Evolutionary conservation across 2,888 invertebrate genomes (phyloP).

Genomic region (Caenorhabditis zanzibari): DNA sequence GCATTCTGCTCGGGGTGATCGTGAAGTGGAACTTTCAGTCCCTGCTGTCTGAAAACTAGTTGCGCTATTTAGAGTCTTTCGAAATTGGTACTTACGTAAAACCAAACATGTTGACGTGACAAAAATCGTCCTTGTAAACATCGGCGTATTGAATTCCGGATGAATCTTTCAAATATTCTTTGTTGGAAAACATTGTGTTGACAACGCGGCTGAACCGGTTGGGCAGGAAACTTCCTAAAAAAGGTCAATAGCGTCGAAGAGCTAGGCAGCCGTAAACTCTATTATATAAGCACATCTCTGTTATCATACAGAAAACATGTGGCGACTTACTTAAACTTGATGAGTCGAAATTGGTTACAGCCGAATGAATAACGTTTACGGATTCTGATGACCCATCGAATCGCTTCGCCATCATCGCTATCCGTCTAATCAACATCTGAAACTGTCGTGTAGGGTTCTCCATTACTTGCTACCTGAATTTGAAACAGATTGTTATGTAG

Average conservation of each 20-base stretch:
- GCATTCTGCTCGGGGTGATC: slow-evolving; percentile 77
- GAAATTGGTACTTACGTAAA: slow-evolving; percentile 34
- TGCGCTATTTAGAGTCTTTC: too few relatives aligned
- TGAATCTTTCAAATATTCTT: too few relatives aligned
- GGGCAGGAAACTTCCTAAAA: slow-evolving; percentile 27
- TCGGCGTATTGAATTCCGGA: slow-evolving; percentile 48
- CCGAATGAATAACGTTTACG: neutral
- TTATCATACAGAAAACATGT: too few relatives aligned
- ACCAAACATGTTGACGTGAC: slow-evolving; percentile 53
- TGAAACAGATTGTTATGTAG: neutral
- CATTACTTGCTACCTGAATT: neutral
- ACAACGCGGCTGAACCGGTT: slow-evolving; percentile 4
- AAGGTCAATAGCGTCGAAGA: too few relatives aligned
- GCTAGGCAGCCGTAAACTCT: too few relatives aligned
- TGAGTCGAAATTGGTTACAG: slow-evolving; percentile 15
- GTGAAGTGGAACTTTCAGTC: slow-evolving; percentile 73
- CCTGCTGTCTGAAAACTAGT: slow-evolving; percentile 38
- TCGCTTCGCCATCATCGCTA: neutral
- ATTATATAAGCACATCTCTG: too few relatives aligned
- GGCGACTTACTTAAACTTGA: slow-evolving; percentile 19
- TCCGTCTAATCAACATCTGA: slow-evolving; percentile 6
- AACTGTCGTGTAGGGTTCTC: slow-evolving; percentile 11
- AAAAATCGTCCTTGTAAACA: slow-evolving; percentile 41
- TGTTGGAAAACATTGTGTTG: slow-evolving; percentile 12
- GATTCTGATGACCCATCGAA: slow-evolving; percentile 19